These are phyloP conservation scores for Euplexia lucipara DNA, from an alignment of 2,888 invertebrate genomes.

Conservation along the genomic window DNA sequence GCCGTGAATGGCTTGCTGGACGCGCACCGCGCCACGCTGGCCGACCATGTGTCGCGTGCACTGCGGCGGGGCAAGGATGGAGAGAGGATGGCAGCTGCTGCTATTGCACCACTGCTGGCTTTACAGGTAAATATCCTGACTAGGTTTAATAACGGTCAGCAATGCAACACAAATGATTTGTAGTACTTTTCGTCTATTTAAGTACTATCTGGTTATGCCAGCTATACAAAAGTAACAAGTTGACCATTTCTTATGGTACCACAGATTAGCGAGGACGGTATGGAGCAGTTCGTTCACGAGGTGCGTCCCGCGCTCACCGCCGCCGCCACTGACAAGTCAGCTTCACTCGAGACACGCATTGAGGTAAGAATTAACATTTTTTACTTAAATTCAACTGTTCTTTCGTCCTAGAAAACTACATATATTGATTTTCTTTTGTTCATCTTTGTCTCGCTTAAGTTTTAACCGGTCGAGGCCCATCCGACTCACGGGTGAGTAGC, in stretches of 20 bases:
- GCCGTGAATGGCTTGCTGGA: slow-evolving; percentile 94
- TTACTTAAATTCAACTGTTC: too few relatives aligned
- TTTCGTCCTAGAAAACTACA: too few relatives aligned
- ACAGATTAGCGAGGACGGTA: slow-evolving; percentile 90
- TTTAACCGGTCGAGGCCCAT: too few relatives aligned
- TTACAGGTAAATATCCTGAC: slow-evolving; percentile 93
- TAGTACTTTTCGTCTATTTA: not conserved
- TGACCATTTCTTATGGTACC: not conserved
- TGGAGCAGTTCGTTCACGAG: slow-evolving; percentile 93
- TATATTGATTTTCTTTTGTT: too few relatives aligned
- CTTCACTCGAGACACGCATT: slow-evolving; percentile 93
- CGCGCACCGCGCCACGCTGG: slow-evolving; percentile 94
- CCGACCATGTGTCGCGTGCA: slow-evolving; percentile 95
- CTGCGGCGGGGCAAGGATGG: slow-evolving; percentile 95
- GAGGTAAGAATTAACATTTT: slow-evolving; percentile 93
- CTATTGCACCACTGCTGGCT: slow-evolving; percentile 94
- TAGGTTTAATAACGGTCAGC: not conserved
- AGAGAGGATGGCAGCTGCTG: slow-evolving; percentile 96
- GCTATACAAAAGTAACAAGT: too few relatives aligned
- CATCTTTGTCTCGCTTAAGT: too few relatives aligned
- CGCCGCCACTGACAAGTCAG: slow-evolving; percentile 94
- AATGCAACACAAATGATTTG: too few relatives aligned
- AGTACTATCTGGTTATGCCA: too few relatives aligned
- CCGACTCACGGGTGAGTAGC: too few relatives aligned
- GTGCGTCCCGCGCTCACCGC: slow-evolving; percentile 94